Base-by-base conservation (phyloP, 1,140 invertebrate species). In the Drosophila oshimai region DNA sequence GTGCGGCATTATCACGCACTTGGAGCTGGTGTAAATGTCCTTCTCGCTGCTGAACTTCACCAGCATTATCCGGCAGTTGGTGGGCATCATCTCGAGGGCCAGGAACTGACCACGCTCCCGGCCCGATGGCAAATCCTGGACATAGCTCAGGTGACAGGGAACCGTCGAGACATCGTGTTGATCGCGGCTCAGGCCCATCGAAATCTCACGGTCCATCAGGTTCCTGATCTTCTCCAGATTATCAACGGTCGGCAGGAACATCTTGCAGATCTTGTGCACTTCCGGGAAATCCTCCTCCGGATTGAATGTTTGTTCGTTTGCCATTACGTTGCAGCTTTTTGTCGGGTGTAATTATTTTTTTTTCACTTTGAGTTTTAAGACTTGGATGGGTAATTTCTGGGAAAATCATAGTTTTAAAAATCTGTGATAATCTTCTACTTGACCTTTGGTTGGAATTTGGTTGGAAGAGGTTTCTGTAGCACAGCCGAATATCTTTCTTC, bases 51-150 rank as follows among this genome's bases (percentile, higher is more conserved):
- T 93, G 47, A 99, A 92, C 57, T 96, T 95, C 77, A 99, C 98
- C n/a, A 99, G 93, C 37, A 99, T 92, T 4, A 99, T 98, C 54
- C 99, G 94, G 92, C 99, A 99, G 91, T 99, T 99, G 6, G 98
- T 99, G 0, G 99, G 98, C 31, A 98, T 98, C 71, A 99, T 93
- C 92, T 99, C 99, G 50, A 99, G 92, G 1, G 99, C 98, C 76
- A 99, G 92, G 90, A 98, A 99, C 92, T 98, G 97, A 17, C 99
- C 99, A 39, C 94, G 93, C 92, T 99, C 98, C 95, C 95, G 95
- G 47, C 99, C 98, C 92, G 98, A 96, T 0, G 99, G 98, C 51
- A 99, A 93, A 88, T 98, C 94, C 90, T 98, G 96, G 12, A 99
- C 98, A 90, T 97, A 99, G 1, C 99, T 99, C 6, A 97, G 95